phyloP scores from a whole-genome alignment of 2,113 vertebrate species.

The Monopterus albus region DNA sequence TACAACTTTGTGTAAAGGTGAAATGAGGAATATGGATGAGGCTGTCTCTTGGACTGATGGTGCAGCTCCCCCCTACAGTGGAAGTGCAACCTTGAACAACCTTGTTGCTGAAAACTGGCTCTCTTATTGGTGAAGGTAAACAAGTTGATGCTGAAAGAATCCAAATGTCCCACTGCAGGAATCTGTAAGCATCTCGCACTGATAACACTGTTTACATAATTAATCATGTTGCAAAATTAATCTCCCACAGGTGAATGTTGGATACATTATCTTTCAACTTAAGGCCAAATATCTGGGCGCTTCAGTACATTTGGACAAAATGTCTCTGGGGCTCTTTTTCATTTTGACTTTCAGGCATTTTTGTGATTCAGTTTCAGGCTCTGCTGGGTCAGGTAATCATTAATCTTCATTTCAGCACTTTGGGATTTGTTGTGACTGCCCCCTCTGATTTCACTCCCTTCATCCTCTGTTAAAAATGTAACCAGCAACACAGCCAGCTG shows the following conservation, averaged over 20 bases:
- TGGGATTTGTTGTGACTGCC: conserved; percentile 69
- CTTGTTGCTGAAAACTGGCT: conserved; percentile 42
- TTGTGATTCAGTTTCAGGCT: conserved; percentile 59
- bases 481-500: conserved; percentile 18
- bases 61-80: conserved; percentile 5
- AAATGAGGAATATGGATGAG: conserved; percentile 38
- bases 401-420: conserved; percentile 80
- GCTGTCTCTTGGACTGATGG: not conserved
- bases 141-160: conserved; percentile 58
- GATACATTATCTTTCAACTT: conserved; percentile 32
- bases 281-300: conserved; percentile 10
- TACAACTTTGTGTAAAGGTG: conserved; percentile 9
- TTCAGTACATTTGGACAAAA: not conserved
- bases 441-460: conserved; percentile 50
- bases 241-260: conserved; percentile 37
- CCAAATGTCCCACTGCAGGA: conserved; percentile 38
- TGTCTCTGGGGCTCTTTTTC: conserved; percentile 26
- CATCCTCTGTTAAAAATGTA: conserved; percentile 8
- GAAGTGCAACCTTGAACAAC: conserved; percentile 53
- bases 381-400: conserved; percentile 56
- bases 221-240: conserved; percentile 62
- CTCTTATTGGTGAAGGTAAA: conserved; percentile 51
- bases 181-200: conserved; percentile 39
- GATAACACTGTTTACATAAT: conserved; percentile 76
- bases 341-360: conserved; percentile 32